Evolutionary conservation across 2,888 invertebrate genomes (phyloP), one percentile per base, ranked within the genome.

Genomic region (Cinara cedri): DNA sequence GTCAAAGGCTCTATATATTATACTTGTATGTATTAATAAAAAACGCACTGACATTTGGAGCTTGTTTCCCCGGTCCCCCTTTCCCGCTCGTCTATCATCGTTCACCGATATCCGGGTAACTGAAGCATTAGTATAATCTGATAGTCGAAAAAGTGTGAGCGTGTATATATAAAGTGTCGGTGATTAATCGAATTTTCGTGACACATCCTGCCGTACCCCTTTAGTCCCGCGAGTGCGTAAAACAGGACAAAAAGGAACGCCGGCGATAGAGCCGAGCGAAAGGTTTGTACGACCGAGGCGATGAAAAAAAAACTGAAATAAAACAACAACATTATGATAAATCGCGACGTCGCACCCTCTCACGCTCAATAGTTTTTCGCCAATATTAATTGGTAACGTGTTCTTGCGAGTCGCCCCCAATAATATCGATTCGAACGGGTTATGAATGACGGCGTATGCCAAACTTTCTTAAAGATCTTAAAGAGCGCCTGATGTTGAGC

Each of bases 151-250:
- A 57, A 57, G 44, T 71, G 21, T 11, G 6, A 34, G 34, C 6
- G 34, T 34, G 6, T 34, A 34, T 6, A 6, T 34, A 34, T 21
- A 11, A 16, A 42, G 19, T 6, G 51, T 24, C 13, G 9, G 44
- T 57, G 71, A 71, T 57, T 46, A 71, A 71, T 71, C 71, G 71
- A 71, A 57, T 57, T 71, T 44, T 21, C 24, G 14, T 24, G 8
- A n/a, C 55, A 1, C 55, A 1, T 11, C 14, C 3, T 19, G 9
- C 21, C 4, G 8, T 19, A 55, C 34, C 6, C 34, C n/a, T n/a
- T n/a, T n/a, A n/a, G n/a, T n/a, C n/a, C 34, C 34, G 34, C 34
- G 34, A 6, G 42, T 44, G 42, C 1, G 19, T 34, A 44, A 44
- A 57, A 57, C 42, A 24, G 4, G 57, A 44, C 24, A 57, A 16